A percentile compares a stretch with the other conserved stretches of the same genome.
Evolutionary conservation across 2,113 vertebrate genomes (phyloP).

Genomic region (Lamprotornis superbus): DNA sequence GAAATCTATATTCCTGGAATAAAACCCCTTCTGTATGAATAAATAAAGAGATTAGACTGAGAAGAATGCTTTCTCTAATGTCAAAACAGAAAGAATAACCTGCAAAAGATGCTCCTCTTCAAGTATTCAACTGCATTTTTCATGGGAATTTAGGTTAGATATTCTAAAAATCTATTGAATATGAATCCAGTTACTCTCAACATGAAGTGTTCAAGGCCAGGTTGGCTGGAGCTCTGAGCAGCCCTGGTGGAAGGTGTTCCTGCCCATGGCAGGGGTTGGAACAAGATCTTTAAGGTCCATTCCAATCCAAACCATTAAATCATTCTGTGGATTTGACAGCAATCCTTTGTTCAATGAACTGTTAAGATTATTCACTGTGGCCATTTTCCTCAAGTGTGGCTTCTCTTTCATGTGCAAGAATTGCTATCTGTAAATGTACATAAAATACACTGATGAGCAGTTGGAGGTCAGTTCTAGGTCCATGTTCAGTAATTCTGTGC

Average conservation of each 20-base stretch:
- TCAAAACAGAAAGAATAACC: not conserved
- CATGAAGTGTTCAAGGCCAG: not conserved
- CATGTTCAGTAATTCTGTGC: not conserved
- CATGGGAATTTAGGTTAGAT: not conserved
- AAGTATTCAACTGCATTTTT: not conserved
- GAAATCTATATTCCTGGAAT: not conserved
- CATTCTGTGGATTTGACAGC: not conserved
- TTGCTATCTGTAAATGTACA: accelerated
- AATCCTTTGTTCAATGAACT: not conserved
- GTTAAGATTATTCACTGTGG: not conserved
- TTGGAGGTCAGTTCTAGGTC: not conserved
- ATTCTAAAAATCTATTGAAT: not conserved
- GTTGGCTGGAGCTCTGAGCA: not conserved
- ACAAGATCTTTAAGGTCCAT: not conserved
- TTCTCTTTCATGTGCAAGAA: not conserved
- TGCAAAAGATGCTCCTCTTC: not conserved
- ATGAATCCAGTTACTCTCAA: not conserved
- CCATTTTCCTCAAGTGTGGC: not conserved
- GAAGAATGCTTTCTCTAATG: not conserved
- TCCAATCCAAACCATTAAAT: not conserved
- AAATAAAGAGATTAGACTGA: not conserved
- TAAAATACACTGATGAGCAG: not conserved
- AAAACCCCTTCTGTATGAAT: not conserved
- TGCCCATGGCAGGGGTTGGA: not conserved
- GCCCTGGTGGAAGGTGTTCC: not conserved